Percentiles rank a stretch among this genome's conserved stretches.
These are phyloP conservation scores for Druon quercuslanigerum DNA, from an alignment of 1,140 invertebrate species.

Conservation along the genomic window DNA sequence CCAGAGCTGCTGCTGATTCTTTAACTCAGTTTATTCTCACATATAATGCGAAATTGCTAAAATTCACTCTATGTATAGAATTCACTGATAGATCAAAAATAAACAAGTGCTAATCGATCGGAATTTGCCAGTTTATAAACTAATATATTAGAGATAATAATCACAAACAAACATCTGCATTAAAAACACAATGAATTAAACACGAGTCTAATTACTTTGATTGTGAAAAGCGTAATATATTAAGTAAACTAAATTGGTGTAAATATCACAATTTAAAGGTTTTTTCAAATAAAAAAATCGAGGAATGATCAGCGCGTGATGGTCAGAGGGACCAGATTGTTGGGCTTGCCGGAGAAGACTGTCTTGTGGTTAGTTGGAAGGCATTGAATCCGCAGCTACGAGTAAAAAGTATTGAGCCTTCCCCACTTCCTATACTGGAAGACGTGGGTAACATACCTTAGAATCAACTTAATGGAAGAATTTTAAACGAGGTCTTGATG, in stretches of 20 bases:
- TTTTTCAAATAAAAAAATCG: not conserved
- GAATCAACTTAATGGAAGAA: not conserved
- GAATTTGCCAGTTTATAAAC: not conserved
- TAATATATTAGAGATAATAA: too few relatives aligned
- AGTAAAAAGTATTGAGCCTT: constrained; percentile 29
- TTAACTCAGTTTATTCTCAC: not conserved
- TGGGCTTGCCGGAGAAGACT: constrained; percentile 7
- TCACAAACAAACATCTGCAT: too few relatives aligned
- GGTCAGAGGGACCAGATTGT: constrained; percentile 18
- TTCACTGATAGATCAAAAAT: not conserved
- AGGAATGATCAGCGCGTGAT: not conserved
- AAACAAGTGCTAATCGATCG: not conserved
- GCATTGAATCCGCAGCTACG: not conserved
- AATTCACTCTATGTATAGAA: not conserved
- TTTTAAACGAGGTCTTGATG: constrained; percentile 1
- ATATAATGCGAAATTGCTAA: not conserved
- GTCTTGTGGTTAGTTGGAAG: constrained; percentile 12
- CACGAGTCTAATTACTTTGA: too few relatives aligned
- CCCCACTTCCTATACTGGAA: constrained; percentile 8
- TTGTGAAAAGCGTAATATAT: too few relatives aligned
- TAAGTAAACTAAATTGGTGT: too few relatives aligned
- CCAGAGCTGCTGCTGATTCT: constrained; percentile 1
- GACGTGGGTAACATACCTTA: not conserved
- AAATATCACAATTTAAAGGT: not conserved
- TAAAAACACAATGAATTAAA: too few relatives aligned